A percentile compares a stretch with the other conserved stretches of the same genome.
phyloP scores from a whole-genome alignment of 1,140 invertebrate genomes.

The Diplogasteroides magnus region DNA sequence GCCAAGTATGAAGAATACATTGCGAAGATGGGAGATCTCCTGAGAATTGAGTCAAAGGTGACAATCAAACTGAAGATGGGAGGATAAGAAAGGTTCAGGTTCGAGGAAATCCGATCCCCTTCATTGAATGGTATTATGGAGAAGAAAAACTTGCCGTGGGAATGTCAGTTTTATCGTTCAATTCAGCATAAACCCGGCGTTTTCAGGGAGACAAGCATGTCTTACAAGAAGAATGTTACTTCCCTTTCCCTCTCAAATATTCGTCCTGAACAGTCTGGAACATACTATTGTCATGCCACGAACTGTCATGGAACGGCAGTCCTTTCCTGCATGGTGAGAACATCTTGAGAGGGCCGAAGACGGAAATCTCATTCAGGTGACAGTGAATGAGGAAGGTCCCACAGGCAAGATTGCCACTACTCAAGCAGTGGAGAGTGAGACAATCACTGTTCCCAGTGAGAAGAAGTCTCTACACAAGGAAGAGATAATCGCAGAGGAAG shows the following conservation, averaged over 20 bases:
- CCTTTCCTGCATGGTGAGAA: conserved; percentile 29
- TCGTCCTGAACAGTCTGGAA: conserved; percentile 25
- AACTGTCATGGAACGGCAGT: conserved; percentile 37
- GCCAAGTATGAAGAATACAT: conserved; percentile 33
- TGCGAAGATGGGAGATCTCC: conserved; percentile 26
- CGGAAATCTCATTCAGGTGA: too few species aligned
- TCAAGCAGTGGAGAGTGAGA: too few species aligned
- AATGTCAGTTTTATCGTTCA: conserved; percentile 22
- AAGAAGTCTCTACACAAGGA: too few species aligned
- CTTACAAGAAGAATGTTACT: conserved; percentile 17
- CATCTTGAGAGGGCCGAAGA: conserved; percentile 18
- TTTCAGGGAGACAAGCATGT: conserved; percentile 25
- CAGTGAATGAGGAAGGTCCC: too few species aligned
- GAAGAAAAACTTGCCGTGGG: conserved; percentile 24
- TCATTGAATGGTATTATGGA: conserved; percentile 36
- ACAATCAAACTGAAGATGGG: too few species aligned
- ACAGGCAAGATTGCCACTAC: too few species aligned
- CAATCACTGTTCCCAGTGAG: too few species aligned
- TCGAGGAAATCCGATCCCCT: conserved; percentile 32
- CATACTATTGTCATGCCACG: conserved; percentile 33
- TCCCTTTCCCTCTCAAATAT: conserved; percentile 35
- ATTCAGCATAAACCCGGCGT: not conserved
- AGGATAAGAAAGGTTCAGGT: too few species aligned
- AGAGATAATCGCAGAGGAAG: too few species aligned
- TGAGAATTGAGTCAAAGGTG: conserved; percentile 34